Evolutionary conservation across 2,888 invertebrate genomes (phyloP), one percentile per base, ranked within the genome.

Genomic region (Aleiodes alternator): DNA sequence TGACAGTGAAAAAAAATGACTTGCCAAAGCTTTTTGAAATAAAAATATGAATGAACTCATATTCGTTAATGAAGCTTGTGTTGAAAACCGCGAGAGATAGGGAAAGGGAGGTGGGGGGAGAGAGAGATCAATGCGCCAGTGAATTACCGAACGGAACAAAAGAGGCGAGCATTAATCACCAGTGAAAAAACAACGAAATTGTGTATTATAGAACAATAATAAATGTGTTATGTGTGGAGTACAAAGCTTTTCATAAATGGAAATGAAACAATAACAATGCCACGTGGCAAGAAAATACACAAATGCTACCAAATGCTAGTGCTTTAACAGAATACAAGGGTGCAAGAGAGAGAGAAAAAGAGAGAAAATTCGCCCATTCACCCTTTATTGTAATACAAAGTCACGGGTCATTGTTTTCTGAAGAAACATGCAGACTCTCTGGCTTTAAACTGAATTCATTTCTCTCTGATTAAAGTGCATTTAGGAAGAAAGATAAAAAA

Each of bases 381-480:
- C 55, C 71, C 43, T 71, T 72, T 75, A 71, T 71, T 50, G 50
- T 66, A 71, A 66, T 72, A 71, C 66, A 43, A 51, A 71, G 75
- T 75, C 75, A 75, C 38, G 75, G 55, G 66, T 71, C 57, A 75
- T 75, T 75, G 75, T 75, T 71, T 75, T 66, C 8, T 12, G 29
- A 48, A 68, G 53, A 75, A 75, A 75, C 48, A 71, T 8, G 31
- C 50, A 48, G 64, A 6, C 38, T 38, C 38, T 38, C 38, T 38
- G 38, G 61, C 43, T 43, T 43, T 43, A 12, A 29, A 57, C 34
- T 59, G 16, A 43, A 64, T 48, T 64, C 11, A 14, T 43, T 43
- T 43, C 43, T 43, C 43, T 43, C 43, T 43, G 34, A 64, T 64
- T 64, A 64, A 48, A 64, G 48, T 48, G 64, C 48, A 43, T 43